Conservation (phyloP, 1,140 invertebrate genomes). For the Kradibia gibbosae region DNA sequence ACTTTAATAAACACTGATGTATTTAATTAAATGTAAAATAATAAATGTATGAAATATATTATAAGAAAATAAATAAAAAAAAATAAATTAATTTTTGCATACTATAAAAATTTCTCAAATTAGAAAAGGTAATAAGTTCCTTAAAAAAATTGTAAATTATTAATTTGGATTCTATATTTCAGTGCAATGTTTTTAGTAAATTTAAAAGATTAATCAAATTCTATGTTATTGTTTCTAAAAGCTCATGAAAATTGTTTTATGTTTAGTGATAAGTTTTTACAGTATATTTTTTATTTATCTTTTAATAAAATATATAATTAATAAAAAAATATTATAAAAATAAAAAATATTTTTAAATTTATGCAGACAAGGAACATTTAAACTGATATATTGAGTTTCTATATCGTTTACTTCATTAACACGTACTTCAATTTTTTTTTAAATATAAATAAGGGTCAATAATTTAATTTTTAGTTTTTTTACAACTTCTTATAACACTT, state of each 20-base stretch:
- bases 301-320: no score
- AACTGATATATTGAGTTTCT: background rate
- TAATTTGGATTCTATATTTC: background rate
- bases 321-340: no score
- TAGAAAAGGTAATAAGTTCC: no score
- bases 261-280: no score
- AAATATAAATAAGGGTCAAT: no score
- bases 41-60: background rate
- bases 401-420: background rate
- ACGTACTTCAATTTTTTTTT: background rate
- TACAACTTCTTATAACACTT: no score
- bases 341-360: no score
- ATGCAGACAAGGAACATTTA: background rate
- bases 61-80: background rate
- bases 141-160: no score
- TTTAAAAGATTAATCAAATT: background rate
- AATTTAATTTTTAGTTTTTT: no score
- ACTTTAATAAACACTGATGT: background rate
- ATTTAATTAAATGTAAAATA: background rate
- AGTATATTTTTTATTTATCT: no score
- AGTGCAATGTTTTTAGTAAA: background rate
- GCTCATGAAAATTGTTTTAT: background rate
- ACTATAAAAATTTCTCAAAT: no score
- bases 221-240: background rate
- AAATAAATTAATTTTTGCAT: background rate